Evolutionary conservation across 1,140 invertebrate genomes (phyloP), one percentile per base, ranked within the genome.

Genomic region (Hyposmocoma kahamanoa): DNA sequence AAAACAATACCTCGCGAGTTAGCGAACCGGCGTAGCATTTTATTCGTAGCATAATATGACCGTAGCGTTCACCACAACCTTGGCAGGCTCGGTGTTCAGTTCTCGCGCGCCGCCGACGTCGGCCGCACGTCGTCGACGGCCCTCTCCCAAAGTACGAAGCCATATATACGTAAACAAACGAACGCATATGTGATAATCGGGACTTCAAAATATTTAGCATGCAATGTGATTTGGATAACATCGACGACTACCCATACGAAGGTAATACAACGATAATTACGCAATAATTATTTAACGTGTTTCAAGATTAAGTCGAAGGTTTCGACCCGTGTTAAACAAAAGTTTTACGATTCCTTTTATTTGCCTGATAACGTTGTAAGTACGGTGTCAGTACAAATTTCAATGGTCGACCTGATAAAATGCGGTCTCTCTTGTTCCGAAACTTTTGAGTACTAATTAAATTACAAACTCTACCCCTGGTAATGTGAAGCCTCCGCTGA

Each of bases 121-220:
- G 32, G 18, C 1, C 32, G 32, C 32, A 36, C n/a, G 32, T 36
- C 32, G 32, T 6, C 15, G n/a, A 6, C 32, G 32, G n/a, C n/a
- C n/a, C n/a, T n/a, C n/a, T n/a, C n/a, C n/a, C n/a, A n/a, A n/a
- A n/a, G n/a, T n/a, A n/a, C 4, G 15, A 36, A n/a, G 15, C n/a
- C 32, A 3, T 36, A 15, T 17, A 36, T 15, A 36, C 32, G 32
- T 36, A 36, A 36, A 36, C 32, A 15, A 36, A 36, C 3, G 18
- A 13, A 42, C 21, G 41, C 41, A 42, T 42, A 42, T 42, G 41
- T 42, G 41, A 42, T n/a, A 42, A 22, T 20, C 41, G 41, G n/a
- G 17, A 42, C 20, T 13, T 2, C 11, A 42, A 42, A 42, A 21
- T 42, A n/a, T 22, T 22, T 42, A 42, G 41, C 41, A 42, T 42